A percentile compares a stretch with the other conserved stretches of the same genome.
phyloP scores from a whole-genome alignment of 1,140 invertebrate genomes.

The Probaryconus sp. region DNA sequence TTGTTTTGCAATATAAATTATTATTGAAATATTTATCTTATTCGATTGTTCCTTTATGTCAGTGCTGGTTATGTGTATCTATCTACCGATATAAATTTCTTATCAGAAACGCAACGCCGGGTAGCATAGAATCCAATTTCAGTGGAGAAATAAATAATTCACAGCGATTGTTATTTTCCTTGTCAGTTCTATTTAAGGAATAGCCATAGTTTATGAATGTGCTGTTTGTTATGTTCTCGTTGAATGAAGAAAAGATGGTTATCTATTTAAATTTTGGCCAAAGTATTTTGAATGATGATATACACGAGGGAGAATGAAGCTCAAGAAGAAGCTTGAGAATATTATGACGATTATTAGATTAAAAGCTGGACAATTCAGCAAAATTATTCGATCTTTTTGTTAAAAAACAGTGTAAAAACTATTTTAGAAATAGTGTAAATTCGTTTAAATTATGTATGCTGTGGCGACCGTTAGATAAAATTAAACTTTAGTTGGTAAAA shows the following conservation, averaged over 20 bases:
- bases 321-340: too few relatives aligned
- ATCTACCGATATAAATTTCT: slow-evolving; percentile 27
- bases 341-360: too few relatives aligned
- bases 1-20: slow-evolving; percentile 1
- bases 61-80: slow-evolving; percentile 7
- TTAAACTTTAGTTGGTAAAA: too few relatives aligned
- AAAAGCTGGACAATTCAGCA: too few relatives aligned
- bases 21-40: slow-evolving; percentile 20
- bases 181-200: slow-evolving; percentile 24
- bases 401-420: too few relatives aligned
- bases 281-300: slow-evolving; percentile 14
- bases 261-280: slow-evolving; percentile 38
- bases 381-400: too few relatives aligned
- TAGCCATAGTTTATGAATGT: slow-evolving; percentile 4
- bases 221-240: slow-evolving; percentile 14
- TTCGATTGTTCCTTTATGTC: slow-evolving; percentile 25
- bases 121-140: slow-evolving; percentile 21
- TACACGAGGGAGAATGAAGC: slow-evolving; percentile 14
- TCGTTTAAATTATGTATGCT: too few relatives aligned
- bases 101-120: slow-evolving; percentile 10
- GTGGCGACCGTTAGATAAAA: too few relatives aligned
- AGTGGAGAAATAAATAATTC: slow-evolving; percentile 39
- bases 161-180: slow-evolving; percentile 32
- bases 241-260: slow-evolving; percentile 24
- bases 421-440: too few relatives aligned